Evolutionary conservation across 2,113 vertebrate genomes (phyloP).

Genomic region (Tricholaema leucomelas): DNA sequence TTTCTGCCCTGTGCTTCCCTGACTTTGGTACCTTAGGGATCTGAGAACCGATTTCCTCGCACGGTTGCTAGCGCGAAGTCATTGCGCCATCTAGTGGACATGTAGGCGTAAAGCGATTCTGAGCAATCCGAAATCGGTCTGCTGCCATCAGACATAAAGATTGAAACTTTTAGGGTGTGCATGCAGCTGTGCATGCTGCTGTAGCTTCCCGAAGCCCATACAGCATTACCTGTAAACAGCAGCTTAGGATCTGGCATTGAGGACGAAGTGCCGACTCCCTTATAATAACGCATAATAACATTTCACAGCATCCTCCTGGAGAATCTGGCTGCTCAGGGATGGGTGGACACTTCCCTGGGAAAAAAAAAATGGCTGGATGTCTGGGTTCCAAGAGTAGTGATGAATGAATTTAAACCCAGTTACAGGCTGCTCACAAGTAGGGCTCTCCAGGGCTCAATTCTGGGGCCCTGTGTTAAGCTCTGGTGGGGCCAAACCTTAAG

Average conservation of each 20-base stretch:
- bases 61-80: neutral
- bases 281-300: neutral
- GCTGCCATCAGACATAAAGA: neutral
- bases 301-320: too few relatives aligned
- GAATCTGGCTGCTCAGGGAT: too few relatives aligned
- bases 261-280: neutral
- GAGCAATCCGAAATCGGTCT: neutral
- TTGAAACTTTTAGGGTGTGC: neutral
- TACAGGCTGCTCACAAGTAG: too few relatives aligned
- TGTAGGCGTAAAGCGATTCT: neutral
- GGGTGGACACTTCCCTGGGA: too few relatives aligned
- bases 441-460: too few relatives aligned
- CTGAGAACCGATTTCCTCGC: neutral
- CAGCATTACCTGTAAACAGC: neutral
- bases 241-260: neutral
- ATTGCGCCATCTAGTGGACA: slow-evolving; percentile 1
- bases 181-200: neutral
- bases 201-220: neutral
- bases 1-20: neutral
- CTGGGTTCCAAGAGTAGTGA: too few relatives aligned
- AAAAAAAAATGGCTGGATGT: too few relatives aligned
- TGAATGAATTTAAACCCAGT: too few relatives aligned
- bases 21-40: neutral
- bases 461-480: too few relatives aligned
- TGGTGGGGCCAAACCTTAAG: too few relatives aligned